Evolutionary conservation across 1,140 invertebrate genomes (phyloP).

Genomic region (Sitophilus oryzae): DNA sequence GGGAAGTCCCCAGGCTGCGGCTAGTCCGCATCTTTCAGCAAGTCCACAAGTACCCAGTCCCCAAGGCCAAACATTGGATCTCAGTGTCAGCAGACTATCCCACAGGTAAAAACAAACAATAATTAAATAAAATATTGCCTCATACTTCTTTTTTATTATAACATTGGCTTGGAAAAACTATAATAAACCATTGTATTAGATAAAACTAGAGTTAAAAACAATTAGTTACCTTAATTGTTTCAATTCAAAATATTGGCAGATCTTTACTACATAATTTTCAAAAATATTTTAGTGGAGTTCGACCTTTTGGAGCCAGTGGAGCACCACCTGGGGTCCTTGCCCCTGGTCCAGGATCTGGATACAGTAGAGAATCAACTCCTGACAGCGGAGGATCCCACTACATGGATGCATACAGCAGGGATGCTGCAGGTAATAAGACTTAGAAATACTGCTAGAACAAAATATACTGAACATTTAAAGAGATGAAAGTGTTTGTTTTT

Average conservation of each 20-base stretch:
- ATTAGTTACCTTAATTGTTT: too few relatives aligned
- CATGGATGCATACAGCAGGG: conserved; percentile 74
- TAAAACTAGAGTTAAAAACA: too few relatives aligned
- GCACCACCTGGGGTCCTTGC: conserved; percentile 45
- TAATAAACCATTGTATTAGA: not conserved
- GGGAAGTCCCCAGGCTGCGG: conserved; percentile 71
- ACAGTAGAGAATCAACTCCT: conserved; percentile 74
- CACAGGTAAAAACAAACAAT: conserved; percentile 70
- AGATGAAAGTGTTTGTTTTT: too few relatives aligned
- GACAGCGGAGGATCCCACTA: conserved; percentile 80
- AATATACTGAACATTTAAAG: too few relatives aligned
- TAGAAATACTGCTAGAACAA: too few relatives aligned
- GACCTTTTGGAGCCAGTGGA: conserved; percentile 42
- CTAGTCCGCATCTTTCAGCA: conserved; percentile 71
- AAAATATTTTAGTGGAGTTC: conserved; percentile 57
- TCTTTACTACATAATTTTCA: too few relatives aligned
- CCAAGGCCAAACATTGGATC: conserved; percentile 81
- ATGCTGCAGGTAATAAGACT: conserved; percentile 67
- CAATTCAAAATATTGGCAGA: too few relatives aligned
- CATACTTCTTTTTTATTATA: too few relatives aligned
- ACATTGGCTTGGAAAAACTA: not conserved
- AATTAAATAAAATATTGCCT: too few relatives aligned
- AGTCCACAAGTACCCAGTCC: conserved; percentile 83
- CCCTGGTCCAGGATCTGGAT: conserved; percentile 51
- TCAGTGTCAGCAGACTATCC: conserved; percentile 76